Evolutionary conservation across 2,888 invertebrate genomes (phyloP), one percentile per base, ranked within the genome.

Genomic region (Argynnis bischoffii): DNA sequence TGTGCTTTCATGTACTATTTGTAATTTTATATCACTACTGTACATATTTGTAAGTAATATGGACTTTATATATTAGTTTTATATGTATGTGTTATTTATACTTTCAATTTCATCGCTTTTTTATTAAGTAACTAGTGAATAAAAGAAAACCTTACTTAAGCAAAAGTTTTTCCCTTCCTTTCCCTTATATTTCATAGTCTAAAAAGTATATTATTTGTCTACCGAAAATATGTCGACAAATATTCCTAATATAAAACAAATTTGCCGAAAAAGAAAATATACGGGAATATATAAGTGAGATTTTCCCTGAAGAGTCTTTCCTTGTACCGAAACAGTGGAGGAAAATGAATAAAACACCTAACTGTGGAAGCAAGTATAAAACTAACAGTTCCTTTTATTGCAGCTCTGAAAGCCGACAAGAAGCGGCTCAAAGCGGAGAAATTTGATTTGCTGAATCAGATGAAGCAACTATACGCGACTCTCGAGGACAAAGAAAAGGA

Each of bases 401-500:
- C 89, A 94, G 97, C 96, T 66, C 92, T 98, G 81, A 98, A 98
- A 86, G 95, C 96, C 70, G 98, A 99, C 88, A 94, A 98, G 72
- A 97, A 98, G 88, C 94, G 98, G 74, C 93, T 98, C 83, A 97
- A 98, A 90, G 96, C 97, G 15, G 98, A 99, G 90, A 98, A 98
- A 90, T 96, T 97, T 82, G 98, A 98, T 89, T 94, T 99, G 74
- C 93, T 98, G 77, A 97, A 96, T 83, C 98, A 98, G 92, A 98
- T 98, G 95, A 98, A 98, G 87, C 98, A 98, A 82, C 94, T 99
- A 69, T 99, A 98, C 86, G 95, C 96, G 66, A 98, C 98, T 11
- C 93, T 99, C 71, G 98, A 98, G 88, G 98, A 98, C 86, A 98
- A 98, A 90, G 98, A 99, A 85, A 96, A 97, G 79, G 98, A 98